A percentile compares a stretch with the other conserved stretches of the same genome.
phyloP scores from a whole-genome alignment of 2,113 vertebrate species.

The Miniopterus natalensis region DNA sequence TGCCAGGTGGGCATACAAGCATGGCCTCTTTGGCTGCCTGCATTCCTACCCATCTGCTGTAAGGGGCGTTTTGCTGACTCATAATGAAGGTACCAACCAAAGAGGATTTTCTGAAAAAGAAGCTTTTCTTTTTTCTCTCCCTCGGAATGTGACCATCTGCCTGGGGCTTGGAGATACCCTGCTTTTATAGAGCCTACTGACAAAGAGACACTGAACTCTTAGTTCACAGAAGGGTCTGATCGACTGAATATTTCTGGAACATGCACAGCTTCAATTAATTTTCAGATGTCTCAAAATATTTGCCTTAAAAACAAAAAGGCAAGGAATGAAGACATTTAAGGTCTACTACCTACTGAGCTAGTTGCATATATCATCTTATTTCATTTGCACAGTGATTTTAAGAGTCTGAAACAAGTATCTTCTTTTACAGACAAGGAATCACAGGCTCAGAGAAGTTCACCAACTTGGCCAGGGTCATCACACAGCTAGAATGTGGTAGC shows the following conservation, averaged over 20 bases:
- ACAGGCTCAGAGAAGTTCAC: not conserved
- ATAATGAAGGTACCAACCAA: conserved; percentile 70
- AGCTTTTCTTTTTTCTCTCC: not conserved
- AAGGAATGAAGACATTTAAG: not conserved
- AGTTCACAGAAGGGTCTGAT: conserved; percentile 57
- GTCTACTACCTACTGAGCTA: not conserved
- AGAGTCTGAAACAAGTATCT: not conserved
- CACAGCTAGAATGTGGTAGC: not conserved
- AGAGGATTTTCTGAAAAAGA: conserved; percentile 66
- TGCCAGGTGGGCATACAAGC: conserved; percentile 44
- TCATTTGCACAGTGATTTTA: conserved; percentile 19
- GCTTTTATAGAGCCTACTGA: conserved; percentile 17
- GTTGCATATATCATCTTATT: not conserved
- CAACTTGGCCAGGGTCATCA: not conserved
- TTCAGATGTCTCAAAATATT: conserved; percentile 65
- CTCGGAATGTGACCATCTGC: conserved; percentile 73
- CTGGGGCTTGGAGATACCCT: not conserved
- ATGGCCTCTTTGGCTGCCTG: conserved; percentile 73
- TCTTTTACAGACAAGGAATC: not conserved
- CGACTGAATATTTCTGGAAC: conserved; percentile 15
- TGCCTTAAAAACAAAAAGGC: not conserved
- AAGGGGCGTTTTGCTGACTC: conserved; percentile 70
- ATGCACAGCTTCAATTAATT: conserved; percentile 30
- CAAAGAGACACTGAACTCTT: conserved; percentile 28
- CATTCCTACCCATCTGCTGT: conserved; percentile 84